These are phyloP conservation scores for Neoaliturus tenellus DNA, from an alignment of 2,888 invertebrate genomes.

Conservation along the genomic window DNA sequence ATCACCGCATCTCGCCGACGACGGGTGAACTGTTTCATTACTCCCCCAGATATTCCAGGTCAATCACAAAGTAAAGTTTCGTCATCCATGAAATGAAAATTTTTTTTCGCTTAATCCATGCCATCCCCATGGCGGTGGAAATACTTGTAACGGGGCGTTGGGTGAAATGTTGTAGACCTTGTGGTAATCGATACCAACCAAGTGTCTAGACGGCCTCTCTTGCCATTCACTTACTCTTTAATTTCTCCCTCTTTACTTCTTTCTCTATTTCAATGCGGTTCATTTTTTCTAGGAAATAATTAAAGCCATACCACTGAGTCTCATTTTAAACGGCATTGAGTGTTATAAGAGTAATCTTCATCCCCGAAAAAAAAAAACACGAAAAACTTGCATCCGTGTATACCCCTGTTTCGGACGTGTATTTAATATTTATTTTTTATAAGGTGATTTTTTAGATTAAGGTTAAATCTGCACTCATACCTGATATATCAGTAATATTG, in stretches of 20 bases:
- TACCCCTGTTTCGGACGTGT: too few relatives aligned
- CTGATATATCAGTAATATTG: too few relatives aligned
- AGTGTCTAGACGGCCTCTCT: background rate
- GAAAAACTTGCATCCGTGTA: too few relatives aligned
- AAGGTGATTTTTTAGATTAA: too few relatives aligned
- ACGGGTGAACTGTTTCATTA: background rate
- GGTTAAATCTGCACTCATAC: too few relatives aligned
- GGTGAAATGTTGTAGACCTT: background rate
- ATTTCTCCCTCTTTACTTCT: background rate
- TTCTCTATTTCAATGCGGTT: too few relatives aligned
- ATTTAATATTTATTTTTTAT: too few relatives aligned
- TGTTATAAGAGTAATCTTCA: too few relatives aligned
- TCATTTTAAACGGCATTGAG: too few relatives aligned
- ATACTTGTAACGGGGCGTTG: background rate
- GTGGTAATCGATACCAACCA: background rate
- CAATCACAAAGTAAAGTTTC: conserved; percentile 10
- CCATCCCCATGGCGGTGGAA: background rate
- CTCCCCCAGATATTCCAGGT: background rate
- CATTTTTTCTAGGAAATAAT: too few relatives aligned
- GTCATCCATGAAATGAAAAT: conserved; percentile 4
- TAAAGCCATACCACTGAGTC: too few relatives aligned
- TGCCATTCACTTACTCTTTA: background rate
- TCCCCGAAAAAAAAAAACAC: too few relatives aligned
- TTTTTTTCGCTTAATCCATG: conserved; percentile 10
- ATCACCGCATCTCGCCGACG: background rate